Base-by-base conservation (phyloP, 2,797 vertebrate species). In the Pelodytes ibericus region DNA sequence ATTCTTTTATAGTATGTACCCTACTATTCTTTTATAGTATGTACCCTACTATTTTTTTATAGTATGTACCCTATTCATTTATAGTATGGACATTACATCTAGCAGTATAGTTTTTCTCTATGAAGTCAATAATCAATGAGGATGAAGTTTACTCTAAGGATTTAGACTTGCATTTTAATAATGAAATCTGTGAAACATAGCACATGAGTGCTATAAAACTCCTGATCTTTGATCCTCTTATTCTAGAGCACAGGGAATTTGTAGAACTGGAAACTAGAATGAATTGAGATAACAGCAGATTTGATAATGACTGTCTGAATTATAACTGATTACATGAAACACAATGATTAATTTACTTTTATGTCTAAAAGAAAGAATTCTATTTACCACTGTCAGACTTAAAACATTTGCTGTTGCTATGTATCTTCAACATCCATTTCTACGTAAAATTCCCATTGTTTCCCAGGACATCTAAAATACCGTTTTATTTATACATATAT, bases 351-450 rank as follows among this genome's bases (percentile, higher is more conserved):
- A 44, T 16, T 16, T 16, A 13, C 41, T 13, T 44, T 16, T 13
- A 36, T 13, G 6, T 44, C 41, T 44, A 13, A 1, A 10, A 44
- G 3, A 44, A 44, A 44, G 20, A 13, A 44, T n/a, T 26, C 22
- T 27, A 61, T 68, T 36, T 22, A 62, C 60, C 53, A 60, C 20
- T 51, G 68, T 24, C 15, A 58, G 31, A 16, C 29, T 13, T 57
- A 9, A 33, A 71, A 57, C 33, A 31, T 26, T 70, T 41, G 4
- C 10, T 3, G 47, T 1, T 53, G 49, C 4, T 22, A 26, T 29
- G 4, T 18, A 60, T 22, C 15, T 18, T 26, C 24, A 53, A 29
- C 49, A n/a, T 49, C 39, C 57, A 47, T 47, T 60, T n/a, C 16
- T 62, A 20, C 27, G 44, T 24, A 30, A 31, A 25, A 24, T 26